Conservation (phyloP, 2,113 vertebrate genomes). For the Erinaceus europaeus region DNA sequence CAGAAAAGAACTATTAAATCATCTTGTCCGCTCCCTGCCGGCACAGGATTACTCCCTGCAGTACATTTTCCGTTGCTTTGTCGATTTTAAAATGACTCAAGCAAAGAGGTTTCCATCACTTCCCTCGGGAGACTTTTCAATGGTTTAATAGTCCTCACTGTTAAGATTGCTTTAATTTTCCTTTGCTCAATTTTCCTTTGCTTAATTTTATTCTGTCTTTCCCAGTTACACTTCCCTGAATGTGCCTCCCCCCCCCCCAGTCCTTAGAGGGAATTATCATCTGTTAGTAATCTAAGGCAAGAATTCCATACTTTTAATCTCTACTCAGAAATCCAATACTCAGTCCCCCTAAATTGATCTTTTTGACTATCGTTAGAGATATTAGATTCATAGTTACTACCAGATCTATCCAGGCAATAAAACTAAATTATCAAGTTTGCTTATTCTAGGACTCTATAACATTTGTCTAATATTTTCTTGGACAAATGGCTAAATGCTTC, state of each 20-base stretch:
- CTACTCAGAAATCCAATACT: background rate
- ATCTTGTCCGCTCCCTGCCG: background rate
- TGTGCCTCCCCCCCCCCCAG: background rate
- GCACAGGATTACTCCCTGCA: constrained; percentile 17
- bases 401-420: background rate
- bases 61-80: constrained; percentile 46
- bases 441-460: background rate
- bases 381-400: background rate
- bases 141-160: constrained; percentile 38
- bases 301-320: background rate
- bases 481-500: background rate
- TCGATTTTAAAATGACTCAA: constrained; percentile 47
- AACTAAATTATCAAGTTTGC: background rate
- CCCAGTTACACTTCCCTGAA: background rate
- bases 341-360: background rate
- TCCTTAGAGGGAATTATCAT: background rate
- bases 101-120: constrained; percentile 45
- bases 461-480: background rate
- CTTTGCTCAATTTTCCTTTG: constrained; percentile 44
- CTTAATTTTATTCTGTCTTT: constrained; percentile 34
- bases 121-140: constrained; percentile 48
- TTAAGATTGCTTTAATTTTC: constrained; percentile 43
- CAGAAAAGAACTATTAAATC: constrained; percentile 23
- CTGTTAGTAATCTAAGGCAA: background rate
- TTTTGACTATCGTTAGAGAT: background rate